A percentile compares a stretch with the other conserved stretches of the same genome.
Conservation (phyloP, 2,797 vertebrate genomes). For the Characodon lateralis region DNA sequence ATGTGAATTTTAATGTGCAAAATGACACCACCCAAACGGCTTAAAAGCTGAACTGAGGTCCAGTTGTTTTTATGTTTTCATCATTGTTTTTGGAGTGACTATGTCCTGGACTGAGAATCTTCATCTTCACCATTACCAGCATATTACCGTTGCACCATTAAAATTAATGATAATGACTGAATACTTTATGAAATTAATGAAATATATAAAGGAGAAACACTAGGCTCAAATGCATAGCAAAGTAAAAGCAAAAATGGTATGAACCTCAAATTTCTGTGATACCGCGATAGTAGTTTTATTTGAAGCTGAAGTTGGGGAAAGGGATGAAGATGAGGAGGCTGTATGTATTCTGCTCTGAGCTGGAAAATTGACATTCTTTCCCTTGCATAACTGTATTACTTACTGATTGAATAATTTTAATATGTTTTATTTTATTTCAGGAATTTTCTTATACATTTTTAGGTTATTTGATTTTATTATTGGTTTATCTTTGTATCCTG, state of each 20-base stretch:
- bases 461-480: too few relatives aligned
- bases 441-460: too few relatives aligned
- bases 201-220: neutral
- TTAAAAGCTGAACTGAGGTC: too few relatives aligned
- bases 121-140: too few relatives aligned
- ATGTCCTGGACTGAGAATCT: too few relatives aligned
- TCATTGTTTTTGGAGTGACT: too few relatives aligned
- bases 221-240: neutral
- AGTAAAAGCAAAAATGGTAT: neutral
- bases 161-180: too few relatives aligned
- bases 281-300: neutral
- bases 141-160: neutral
- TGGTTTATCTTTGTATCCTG: too few relatives aligned
- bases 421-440: too few relatives aligned
- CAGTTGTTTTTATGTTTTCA: too few relatives aligned
- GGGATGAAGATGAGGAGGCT: neutral
- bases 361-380: neutral
- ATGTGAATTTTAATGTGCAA: too few relatives aligned
- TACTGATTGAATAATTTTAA: neutral
- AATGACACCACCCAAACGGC: too few relatives aligned
- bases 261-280: neutral
- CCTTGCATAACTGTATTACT: neutral
- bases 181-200: neutral
- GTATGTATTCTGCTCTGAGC: neutral
- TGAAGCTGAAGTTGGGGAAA: neutral